A percentile compares a stretch with the other conserved stretches of the same genome.
Conservation (phyloP, 2,888 invertebrate genomes). For the Thalpophila matura region DNA sequence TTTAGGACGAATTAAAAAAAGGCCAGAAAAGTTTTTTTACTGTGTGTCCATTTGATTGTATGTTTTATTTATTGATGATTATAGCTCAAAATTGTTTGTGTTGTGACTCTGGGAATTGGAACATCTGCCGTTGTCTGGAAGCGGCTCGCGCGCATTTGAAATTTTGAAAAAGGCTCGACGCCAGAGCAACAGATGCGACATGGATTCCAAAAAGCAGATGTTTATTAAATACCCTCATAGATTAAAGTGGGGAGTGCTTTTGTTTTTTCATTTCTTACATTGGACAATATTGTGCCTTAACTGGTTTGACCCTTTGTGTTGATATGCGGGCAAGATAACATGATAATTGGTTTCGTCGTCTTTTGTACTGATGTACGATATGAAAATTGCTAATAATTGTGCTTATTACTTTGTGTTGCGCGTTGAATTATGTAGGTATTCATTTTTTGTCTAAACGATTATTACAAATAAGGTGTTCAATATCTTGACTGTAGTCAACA, state of each 20-base stretch:
- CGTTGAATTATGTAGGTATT: constrained; percentile 48
- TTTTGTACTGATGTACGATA: constrained; percentile 69
- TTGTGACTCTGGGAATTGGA: constrained; percentile 61
- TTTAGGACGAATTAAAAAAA: constrained; percentile 71
- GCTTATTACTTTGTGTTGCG: constrained; percentile 52
- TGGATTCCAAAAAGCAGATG: constrained; percentile 89
- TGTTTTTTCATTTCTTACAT: constrained; percentile 83
- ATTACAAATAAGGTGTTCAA: constrained; percentile 39
- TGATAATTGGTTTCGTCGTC: constrained; percentile 79
- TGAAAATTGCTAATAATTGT: constrained; percentile 68
- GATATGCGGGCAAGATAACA: constrained; percentile 86
- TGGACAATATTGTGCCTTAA: constrained; percentile 85
- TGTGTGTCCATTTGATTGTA: constrained; percentile 40
- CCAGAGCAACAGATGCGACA: constrained; percentile 88
- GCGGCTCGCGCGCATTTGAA: constrained; percentile 87
- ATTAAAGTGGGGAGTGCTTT: constrained; percentile 84
- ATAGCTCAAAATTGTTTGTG: constrained; percentile 64
- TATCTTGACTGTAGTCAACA: constrained; percentile 28
- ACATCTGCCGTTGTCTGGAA: constrained; percentile 86
- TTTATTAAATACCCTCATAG: constrained; percentile 88
- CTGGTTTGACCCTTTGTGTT: constrained; percentile 80
- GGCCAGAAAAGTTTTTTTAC: constrained; percentile 60
- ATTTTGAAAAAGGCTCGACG: constrained; percentile 85
- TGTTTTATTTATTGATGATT: constrained; percentile 54
- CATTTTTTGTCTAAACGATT: constrained; percentile 47